Evolutionary conservation across 1,140 invertebrate genomes (phyloP), one percentile per base, ranked within the genome.

Genomic region (Heterodera schachtii): DNA sequence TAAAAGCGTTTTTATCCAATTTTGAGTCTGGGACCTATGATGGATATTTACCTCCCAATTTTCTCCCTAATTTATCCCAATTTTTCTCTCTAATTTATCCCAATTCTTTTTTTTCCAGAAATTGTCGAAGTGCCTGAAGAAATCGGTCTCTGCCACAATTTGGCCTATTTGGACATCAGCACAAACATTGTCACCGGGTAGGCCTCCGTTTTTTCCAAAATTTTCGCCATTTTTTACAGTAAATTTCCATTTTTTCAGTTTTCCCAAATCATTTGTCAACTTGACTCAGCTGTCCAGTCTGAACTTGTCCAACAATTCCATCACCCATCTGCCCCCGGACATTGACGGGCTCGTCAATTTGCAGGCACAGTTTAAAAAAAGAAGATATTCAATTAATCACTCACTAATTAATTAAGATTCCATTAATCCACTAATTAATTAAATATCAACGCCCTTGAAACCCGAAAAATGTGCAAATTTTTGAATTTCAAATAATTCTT

Each of bases 61-160:
- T n/a, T n/a, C n/a, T n/a, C n/a, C n/a, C n/a, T n/a, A n/a, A n/a
- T 52, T 52, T 52, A 31, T 31, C 31, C 31, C 31, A 31, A 31
- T 31, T 31, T 31, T 31, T 31, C 31, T 78, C 16, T 49, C 64
- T 73, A 41, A 21, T 52, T 85, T 88, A 81, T 87, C 52, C 16
- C 16, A 52, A 19, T 21, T 16, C 19, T 21, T 60, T 64, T 19
- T 64, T 64, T 94, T 93, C 11, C 93, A 98, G 96, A 98, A 92
- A 97, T 98, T 92, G 94, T 94, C 87, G 96, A 98, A 91, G 97
- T 98, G 91, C 97, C 97, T 81, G 96, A 98, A 91, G 95, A 95
- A 90, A 97, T 98, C 90, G 96, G 95, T 91, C 69, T 78, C 41
- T 85, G 84, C 73, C 49, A 60, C 16, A 86, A 73, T 57, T 57